Evolutionary conservation across 2,797 vertebrate species (phyloP).

Genomic region (Clarias platycephalus): DNA sequence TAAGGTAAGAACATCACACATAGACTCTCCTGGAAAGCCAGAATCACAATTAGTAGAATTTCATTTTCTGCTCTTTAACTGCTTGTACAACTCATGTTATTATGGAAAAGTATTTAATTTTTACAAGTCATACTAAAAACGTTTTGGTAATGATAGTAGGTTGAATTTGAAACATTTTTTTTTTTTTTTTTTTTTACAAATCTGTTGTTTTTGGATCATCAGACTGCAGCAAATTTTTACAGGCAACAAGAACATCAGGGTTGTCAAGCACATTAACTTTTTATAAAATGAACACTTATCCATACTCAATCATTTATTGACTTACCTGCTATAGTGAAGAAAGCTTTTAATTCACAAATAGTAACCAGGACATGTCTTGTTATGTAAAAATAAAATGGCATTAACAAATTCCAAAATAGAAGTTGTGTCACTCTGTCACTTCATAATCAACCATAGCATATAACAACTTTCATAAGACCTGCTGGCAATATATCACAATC

Average conservation of each 20-base stretch:
- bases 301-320: background rate
- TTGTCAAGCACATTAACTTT: constrained; percentile 72
- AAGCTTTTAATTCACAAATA: constrained; percentile 20
- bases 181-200: background rate
- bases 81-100: constrained; percentile 48
- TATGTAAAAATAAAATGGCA: constrained; percentile 34
- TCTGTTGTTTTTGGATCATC: constrained; percentile 29
- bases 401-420: background rate
- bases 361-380: constrained; percentile 7
- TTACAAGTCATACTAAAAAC: background rate
- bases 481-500: background rate
- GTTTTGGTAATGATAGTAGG: background rate
- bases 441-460: background rate
- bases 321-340: constrained; percentile 12
- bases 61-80: constrained; percentile 44
- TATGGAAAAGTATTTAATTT: background rate
- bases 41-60: constrained; percentile 49
- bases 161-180: background rate
- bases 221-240: constrained; percentile 19
- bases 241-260: constrained; percentile 58
- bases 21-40: constrained; percentile 10
- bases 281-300: background rate
- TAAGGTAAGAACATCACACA: constrained; percentile 62
- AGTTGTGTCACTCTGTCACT: background rate
- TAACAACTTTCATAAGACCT: background rate